Evolutionary conservation across 2,113 vertebrate species (phyloP).

Genomic region (Oceanites oceanicus): DNA sequence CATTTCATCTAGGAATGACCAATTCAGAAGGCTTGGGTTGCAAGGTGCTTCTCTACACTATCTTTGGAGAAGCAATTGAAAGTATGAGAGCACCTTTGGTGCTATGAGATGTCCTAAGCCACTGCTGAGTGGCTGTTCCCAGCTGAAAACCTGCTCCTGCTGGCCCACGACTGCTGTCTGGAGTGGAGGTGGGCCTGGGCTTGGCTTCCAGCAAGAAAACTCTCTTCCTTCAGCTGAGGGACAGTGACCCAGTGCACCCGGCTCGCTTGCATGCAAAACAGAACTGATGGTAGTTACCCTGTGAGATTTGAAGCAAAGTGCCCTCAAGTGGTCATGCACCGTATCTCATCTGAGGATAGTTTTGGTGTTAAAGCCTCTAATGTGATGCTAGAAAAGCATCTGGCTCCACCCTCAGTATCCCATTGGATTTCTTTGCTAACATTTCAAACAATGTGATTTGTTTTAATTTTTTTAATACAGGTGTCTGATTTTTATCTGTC

Average conservation of each 20-base stretch:
- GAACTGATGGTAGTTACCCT: background rate
- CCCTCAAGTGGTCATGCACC: background rate
- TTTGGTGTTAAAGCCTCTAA: background rate
- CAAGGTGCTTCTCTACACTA: background rate
- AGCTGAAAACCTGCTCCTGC: background rate
- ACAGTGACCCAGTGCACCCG: background rate
- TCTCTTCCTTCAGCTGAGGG: background rate
- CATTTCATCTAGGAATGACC: background rate
- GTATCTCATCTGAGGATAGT: background rate
- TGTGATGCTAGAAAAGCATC: background rate
- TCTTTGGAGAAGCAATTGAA: background rate
- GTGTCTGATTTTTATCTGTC: background rate
- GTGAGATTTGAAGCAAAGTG: background rate
- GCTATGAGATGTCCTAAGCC: background rate
- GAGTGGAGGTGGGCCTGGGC: background rate
- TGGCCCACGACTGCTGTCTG: background rate
- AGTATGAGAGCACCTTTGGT: background rate
- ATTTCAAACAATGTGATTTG: background rate
- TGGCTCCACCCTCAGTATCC: background rate
- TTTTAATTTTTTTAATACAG: background rate
- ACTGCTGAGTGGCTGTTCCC: background rate
- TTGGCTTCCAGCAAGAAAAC: background rate
- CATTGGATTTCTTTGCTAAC: background rate
- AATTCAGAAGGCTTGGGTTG: background rate
- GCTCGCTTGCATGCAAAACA: background rate